phyloP scores from a whole-genome alignment of 2,113 vertebrate species.

The Mesoclemmys tuberculata region DNA sequence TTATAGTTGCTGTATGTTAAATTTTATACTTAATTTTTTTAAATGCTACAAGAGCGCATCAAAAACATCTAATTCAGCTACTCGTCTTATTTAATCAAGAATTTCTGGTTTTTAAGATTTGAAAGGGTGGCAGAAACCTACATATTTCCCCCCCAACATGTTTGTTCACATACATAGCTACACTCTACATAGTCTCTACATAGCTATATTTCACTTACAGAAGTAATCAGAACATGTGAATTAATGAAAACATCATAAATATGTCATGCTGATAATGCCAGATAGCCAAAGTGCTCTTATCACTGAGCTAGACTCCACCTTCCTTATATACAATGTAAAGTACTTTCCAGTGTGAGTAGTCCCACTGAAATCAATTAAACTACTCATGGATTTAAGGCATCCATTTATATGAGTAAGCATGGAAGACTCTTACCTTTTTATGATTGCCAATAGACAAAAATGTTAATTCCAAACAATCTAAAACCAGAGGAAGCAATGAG shows the following conservation, averaged over 20 bases:
- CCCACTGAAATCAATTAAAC: neutral
- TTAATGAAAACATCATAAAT: neutral
- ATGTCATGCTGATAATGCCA: neutral
- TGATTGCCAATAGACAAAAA: neutral
- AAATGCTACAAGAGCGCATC: neutral
- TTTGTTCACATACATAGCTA: neutral
- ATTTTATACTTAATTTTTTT: constrained; percentile 26
- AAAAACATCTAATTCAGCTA: neutral
- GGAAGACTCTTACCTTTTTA: neutral
- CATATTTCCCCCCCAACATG: neutral
- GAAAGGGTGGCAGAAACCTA: neutral
- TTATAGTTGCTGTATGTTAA: constrained; percentile 33
- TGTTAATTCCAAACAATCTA: neutral
- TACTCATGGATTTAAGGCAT: neutral
- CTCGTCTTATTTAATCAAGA: neutral
- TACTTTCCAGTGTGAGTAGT: neutral
- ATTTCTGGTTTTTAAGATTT: neutral
- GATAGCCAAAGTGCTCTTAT: neutral
- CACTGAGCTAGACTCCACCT: neutral
- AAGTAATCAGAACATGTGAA: neutral
- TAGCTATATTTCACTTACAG: neutral
- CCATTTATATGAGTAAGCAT: neutral
- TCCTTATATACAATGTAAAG: neutral
- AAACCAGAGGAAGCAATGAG: neutral
- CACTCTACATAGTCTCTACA: neutral